Conservation (phyloP, 53 echinoderm and acorn worm species). For the Crossaster papposus region DNA sequence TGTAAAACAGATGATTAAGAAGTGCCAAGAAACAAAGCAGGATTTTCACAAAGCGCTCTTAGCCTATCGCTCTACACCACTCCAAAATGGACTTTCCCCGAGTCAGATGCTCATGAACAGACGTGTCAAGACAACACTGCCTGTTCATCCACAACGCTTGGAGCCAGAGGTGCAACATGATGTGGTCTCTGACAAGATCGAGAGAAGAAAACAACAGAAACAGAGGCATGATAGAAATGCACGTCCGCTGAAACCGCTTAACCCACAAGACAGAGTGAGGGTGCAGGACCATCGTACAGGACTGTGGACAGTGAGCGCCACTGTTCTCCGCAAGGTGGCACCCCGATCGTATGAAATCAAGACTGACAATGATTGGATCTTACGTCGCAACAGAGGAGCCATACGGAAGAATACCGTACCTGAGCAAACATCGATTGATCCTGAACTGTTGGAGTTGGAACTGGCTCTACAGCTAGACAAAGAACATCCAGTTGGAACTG, state of each 20-base stretch:
- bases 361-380: not conserved
- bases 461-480: not conserved
- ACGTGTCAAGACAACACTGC: not conserved
- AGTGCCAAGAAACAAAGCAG: conserved; percentile 37
- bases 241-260: not conserved
- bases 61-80: conserved; percentile 31
- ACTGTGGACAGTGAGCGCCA: conserved; percentile 12
- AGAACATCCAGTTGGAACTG: not conserved
- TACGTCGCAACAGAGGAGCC: conserved; percentile 17
- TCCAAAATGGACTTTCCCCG: conserved; percentile 27
- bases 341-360: conserved; percentile 2
- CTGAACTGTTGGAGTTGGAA: conserved; percentile 13
- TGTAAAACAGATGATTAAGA: conserved; percentile 37
- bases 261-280: conserved; percentile 8
- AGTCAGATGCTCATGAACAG: conserved; percentile 18
- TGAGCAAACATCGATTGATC: not conserved
- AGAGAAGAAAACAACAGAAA: conserved; percentile 6
- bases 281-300: conserved; percentile 7
- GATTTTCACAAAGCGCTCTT: conserved; percentile 24
- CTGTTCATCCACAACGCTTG: conserved; percentile 18
- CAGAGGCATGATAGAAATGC: conserved; percentile 4
- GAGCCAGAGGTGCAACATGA: conserved; percentile 8
- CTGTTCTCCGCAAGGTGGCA: conserved; percentile 13
- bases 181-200: conserved; percentile 4
- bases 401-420: conserved; percentile 5